Evolutionary conservation across 2,797 vertebrate genomes (phyloP).

Genomic region (Enteromius thamalakanensis): DNA sequence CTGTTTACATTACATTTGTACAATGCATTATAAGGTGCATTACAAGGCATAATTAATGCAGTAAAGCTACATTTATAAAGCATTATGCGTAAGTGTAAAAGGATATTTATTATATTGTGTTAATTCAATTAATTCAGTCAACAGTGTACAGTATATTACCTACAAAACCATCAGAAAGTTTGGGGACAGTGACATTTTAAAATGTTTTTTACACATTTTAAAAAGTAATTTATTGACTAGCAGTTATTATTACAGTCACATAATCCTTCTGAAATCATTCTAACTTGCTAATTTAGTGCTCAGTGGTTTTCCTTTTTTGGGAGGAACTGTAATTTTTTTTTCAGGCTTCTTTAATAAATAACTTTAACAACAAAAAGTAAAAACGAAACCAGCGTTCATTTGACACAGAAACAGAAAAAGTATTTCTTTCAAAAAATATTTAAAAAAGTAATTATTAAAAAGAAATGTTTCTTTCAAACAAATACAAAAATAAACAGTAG

Average conservation of each 20-base stretch:
- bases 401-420: not conserved
- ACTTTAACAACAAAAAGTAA: not conserved
- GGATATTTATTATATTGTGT: not conserved
- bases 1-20: not conserved
- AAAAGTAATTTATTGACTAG: not conserved
- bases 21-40: not conserved
- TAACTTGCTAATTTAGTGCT: not conserved
- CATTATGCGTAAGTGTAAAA: not conserved
- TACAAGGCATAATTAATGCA: not conserved
- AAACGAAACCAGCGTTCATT: not conserved
- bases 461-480: not conserved
- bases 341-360: not conserved
- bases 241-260: not conserved
- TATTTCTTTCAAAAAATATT: not conserved
- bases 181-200: too few relatives aligned
- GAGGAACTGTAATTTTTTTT: not conserved
- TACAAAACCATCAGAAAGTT: not conserved
- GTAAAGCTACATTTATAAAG: not conserved
- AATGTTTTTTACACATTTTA: not conserved
- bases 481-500: fast-evolving
- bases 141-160: not conserved
- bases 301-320: not conserved
- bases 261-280: not conserved
- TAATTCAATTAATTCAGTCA: not conserved
- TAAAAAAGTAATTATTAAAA: not conserved